Percentiles rank a stretch among this genome's conserved stretches.
These are phyloP conservation scores for Zeuzera pyrina DNA, from an alignment of 2,888 invertebrate species.

Conservation along the genomic window DNA sequence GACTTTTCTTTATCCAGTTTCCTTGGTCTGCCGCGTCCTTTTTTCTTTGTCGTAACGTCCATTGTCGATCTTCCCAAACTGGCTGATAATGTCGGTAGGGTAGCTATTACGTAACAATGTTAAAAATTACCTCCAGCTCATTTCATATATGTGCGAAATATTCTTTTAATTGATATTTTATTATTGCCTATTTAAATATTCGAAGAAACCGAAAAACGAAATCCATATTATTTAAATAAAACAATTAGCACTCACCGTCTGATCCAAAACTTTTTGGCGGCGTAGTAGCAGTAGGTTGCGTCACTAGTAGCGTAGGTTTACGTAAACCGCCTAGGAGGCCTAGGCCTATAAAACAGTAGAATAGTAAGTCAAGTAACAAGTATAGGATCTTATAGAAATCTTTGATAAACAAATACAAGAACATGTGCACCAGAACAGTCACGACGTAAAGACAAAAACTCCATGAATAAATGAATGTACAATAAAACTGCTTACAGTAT, in stretches of 20 bases:
- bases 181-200: background rate
- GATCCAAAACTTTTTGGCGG: constrained; percentile 60
- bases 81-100: constrained; percentile 55
- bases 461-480: too few species aligned
- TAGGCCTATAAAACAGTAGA: constrained; percentile 41
- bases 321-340: constrained; percentile 51
- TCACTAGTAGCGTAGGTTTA: constrained; percentile 49
- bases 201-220: background rate
- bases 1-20: constrained; percentile 54
- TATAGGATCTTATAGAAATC: too few species aligned
- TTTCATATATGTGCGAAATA: background rate
- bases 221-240: background rate
- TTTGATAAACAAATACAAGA: too few species aligned
- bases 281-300: constrained; percentile 40
- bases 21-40: constrained; percentile 60
- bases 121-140: background rate
- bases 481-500: too few species aligned
- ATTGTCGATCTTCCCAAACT: constrained; percentile 39
- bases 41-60: constrained; percentile 53
- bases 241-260: constrained; percentile 37
- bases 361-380: too few species aligned
- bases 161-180: background rate
- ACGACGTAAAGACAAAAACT: too few species aligned
- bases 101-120: constrained; percentile 26
- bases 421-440: too few species aligned